Conservation (phyloP, 2,797 vertebrate genomes). For the Neosalanx taihuensis region DNA sequence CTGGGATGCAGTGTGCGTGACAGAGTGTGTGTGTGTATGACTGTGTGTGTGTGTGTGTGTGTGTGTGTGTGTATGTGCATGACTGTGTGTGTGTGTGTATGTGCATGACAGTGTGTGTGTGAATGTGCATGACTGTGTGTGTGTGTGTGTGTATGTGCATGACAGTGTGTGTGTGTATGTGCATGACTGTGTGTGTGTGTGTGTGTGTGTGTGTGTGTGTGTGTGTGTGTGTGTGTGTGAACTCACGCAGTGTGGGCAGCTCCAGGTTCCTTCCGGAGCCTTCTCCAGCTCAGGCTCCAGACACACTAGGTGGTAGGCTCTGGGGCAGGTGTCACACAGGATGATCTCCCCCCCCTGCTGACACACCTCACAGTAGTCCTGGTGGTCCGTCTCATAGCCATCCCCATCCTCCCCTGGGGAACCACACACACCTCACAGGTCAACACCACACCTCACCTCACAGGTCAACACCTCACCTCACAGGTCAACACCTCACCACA, state of each 20-base stretch:
- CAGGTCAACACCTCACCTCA: background rate
- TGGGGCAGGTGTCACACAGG: constrained; percentile 94
- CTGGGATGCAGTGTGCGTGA: no score
- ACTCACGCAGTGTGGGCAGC: constrained; percentile 98
- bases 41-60: background rate
- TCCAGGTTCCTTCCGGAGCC: constrained; percentile 97
- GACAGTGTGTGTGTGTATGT: no score
- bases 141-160: no score
- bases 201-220: background rate
- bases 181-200: background rate
- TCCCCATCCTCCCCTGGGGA: constrained; percentile 89
- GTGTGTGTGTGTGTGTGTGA: background rate
- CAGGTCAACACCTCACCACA: background rate
- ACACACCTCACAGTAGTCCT: constrained; percentile 99
- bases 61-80: background rate
- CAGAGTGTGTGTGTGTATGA: no score
- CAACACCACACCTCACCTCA: background rate
- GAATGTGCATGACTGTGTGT: no score
- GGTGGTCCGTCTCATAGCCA: constrained; percentile 97
- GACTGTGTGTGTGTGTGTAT: no score
- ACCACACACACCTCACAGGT: background rate
- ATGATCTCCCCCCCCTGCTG: constrained; percentile 99
- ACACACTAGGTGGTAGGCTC: constrained; percentile 97
- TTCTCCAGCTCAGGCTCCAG: constrained; percentile 97
- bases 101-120: no score